phyloP scores from a whole-genome alignment of 2,888 invertebrate species.

The Arrhopalites spinosus region DNA sequence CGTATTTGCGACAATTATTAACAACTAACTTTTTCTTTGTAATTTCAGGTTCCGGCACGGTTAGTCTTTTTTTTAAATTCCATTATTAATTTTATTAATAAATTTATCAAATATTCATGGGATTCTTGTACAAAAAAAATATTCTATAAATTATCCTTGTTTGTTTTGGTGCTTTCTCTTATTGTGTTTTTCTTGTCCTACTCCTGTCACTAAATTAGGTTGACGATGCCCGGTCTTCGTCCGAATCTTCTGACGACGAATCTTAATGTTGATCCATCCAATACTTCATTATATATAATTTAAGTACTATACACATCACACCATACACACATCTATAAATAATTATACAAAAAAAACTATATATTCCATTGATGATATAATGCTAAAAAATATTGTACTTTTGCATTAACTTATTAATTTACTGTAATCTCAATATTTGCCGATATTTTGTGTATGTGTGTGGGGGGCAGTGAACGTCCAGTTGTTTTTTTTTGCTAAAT shows the following conservation, averaged over 20 bases:
- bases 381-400: neutral
- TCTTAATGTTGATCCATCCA: slow-evolving; percentile 4
- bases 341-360: neutral
- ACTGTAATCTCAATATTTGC: neutral
- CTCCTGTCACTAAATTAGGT: neutral
- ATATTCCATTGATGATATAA: slow-evolving; percentile 7
- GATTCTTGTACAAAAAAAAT: no score
- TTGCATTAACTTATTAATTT: slow-evolving; percentile 1
- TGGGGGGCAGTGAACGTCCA: neutral
- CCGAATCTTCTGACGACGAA: slow-evolving; percentile 23
- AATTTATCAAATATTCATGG: neutral
- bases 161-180: no score
- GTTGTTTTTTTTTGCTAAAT: no score
- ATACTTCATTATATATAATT: neutral
- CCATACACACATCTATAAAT: neutral
- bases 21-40: no score
- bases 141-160: no score
- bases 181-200: neutral
- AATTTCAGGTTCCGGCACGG: slow-evolving; percentile 28
- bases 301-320: neutral
- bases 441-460: neutral
- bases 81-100: neutral
- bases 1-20: no score
- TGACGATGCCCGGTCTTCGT: slow-evolving; percentile 32
- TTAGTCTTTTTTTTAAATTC: slow-evolving; percentile 9